These are phyloP conservation scores for Apistogramma diplotaenia DNA, from an alignment of 2,113 vertebrate genomes.

Conservation along the genomic window DNA sequence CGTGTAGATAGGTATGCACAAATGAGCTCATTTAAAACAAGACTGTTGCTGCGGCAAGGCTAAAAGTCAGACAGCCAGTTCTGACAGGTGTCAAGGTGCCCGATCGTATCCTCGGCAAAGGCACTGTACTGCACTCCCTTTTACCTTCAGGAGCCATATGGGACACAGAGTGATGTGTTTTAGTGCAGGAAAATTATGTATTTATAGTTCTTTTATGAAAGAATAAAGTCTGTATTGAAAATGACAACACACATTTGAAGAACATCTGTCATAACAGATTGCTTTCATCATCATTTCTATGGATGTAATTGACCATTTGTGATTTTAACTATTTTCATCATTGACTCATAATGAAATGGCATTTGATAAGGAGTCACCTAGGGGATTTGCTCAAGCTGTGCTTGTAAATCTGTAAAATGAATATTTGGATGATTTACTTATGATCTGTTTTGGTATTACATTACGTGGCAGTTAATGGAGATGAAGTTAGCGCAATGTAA, in stretches of 20 bases:
- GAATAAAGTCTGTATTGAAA: not conserved
- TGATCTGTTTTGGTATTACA: not conserved
- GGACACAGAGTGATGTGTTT: not conserved
- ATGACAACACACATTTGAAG: not conserved
- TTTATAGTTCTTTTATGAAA: not conserved
- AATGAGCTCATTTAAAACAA: constrained; percentile 69
- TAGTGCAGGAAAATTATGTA: not conserved
- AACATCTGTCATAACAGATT: not conserved
- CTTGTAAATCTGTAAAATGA: not conserved
- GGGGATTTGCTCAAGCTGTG: not conserved
- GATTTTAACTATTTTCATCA: not conserved
- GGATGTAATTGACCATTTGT: not conserved
- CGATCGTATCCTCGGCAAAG: constrained; percentile 1
- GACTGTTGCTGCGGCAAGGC: constrained; percentile 31
- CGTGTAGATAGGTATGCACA: constrained; percentile 46
- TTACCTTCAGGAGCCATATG: not conserved
- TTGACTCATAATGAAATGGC: not conserved
- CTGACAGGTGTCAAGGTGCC: constrained; percentile 53
- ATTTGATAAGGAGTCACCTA: not conserved
- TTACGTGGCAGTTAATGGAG: not conserved
- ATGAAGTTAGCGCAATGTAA: too few species aligned
- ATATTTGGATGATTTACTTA: too few species aligned
- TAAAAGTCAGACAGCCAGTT: constrained; percentile 53
- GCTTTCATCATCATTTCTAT: not conserved
- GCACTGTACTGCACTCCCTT: constrained; percentile 1